These are phyloP conservation scores for Drosophila hawaiiensis DNA, from an alignment of 2,888 invertebrate species.

Conservation along the genomic window DNA sequence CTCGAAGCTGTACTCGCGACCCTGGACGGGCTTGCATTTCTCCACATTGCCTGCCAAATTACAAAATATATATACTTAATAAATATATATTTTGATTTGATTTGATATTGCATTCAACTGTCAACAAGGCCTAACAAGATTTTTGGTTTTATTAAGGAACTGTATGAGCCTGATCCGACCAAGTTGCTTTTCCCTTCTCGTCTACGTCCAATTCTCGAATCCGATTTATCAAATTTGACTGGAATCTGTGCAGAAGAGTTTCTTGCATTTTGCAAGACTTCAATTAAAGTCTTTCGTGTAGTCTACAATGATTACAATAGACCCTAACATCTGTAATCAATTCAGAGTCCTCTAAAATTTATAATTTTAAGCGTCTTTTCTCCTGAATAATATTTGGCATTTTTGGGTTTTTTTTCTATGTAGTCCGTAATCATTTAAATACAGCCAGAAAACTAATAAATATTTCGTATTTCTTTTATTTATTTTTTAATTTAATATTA, in stretches of 20 bases:
- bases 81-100: background rate
- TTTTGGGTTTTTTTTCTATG: background rate
- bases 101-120: background rate
- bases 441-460: background rate
- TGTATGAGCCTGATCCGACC: background rate
- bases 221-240: background rate
- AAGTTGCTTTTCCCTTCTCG: background rate
- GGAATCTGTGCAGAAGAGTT: background rate
- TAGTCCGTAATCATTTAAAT: background rate
- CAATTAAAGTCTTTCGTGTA: background rate
- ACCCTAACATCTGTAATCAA: background rate
- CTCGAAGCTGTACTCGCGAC: conserved; percentile 78
- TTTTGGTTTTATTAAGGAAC: background rate
- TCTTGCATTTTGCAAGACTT: background rate
- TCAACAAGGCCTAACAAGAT: background rate
- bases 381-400: no score
- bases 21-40: conserved; percentile 28
- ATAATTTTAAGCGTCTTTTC: background rate
- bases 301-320: background rate
- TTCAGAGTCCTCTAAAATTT: background rate
- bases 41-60: conserved; percentile 19
- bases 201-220: background rate
- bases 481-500: background rate
- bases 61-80: background rate
- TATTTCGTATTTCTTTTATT: background rate